phyloP scores from a whole-genome alignment of 2,797 vertebrate species.

The Cygnus olor region DNA sequence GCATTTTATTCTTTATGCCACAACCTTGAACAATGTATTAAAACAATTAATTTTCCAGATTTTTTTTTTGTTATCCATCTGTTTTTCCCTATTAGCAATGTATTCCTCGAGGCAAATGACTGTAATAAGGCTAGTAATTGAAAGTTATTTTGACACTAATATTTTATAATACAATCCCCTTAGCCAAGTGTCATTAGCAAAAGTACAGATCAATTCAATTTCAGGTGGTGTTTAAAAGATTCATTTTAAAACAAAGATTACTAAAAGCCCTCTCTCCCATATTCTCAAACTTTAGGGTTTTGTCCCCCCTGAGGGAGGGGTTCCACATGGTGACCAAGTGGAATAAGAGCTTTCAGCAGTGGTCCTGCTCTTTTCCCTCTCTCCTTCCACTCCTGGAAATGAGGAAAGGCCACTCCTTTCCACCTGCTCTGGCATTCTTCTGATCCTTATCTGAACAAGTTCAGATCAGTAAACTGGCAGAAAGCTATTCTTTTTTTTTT shows the following conservation, averaged over 20 bases:
- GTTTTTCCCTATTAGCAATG: background rate
- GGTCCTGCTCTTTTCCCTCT: background rate
- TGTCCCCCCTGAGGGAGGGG: background rate
- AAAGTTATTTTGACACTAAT: background rate
- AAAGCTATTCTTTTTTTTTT: accelerated
- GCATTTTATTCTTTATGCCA: background rate
- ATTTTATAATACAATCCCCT: background rate
- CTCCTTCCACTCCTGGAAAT: background rate
- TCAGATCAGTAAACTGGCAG: background rate
- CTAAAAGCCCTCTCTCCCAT: background rate
- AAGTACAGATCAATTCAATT: background rate
- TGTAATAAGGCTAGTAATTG: background rate
- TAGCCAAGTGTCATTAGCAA: background rate
- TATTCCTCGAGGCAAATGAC: background rate
- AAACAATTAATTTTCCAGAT: background rate
- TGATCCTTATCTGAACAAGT: background rate
- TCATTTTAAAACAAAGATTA: background rate
- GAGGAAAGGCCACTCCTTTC: background rate
- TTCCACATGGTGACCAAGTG: background rate
- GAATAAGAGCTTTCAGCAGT: background rate
- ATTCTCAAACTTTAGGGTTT: background rate
- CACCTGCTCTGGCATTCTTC: background rate
- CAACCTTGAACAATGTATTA: background rate
- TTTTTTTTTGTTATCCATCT: background rate
- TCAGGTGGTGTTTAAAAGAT: background rate